Conservation (phyloP, 2,888 invertebrate genomes). For the Tipula unca region DNA sequence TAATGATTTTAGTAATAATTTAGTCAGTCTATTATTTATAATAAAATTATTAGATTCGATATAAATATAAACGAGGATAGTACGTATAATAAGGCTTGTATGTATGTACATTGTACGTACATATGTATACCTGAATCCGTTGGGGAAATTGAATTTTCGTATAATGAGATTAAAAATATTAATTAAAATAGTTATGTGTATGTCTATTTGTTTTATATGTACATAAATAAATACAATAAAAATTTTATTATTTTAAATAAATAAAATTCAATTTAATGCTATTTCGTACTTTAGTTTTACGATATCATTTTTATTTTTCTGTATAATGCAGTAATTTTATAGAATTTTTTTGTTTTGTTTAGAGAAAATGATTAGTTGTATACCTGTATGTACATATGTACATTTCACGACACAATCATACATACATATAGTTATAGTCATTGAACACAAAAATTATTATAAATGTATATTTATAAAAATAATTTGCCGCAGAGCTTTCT, state of each 20-base stretch:
- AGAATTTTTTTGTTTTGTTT: neutral
- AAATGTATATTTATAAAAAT: too few relatives aligned
- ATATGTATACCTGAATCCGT: neutral
- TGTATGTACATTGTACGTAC: neutral
- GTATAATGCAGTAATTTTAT: neutral
- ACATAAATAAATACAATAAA: neutral
- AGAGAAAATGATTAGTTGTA: neutral
- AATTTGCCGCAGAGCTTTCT: neutral
- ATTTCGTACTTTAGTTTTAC: neutral
- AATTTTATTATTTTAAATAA: neutral
- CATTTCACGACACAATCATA: neutral
- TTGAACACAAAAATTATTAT: too few relatives aligned
- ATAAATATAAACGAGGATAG: too few relatives aligned
- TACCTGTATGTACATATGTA: neutral
- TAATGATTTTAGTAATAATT: neutral
- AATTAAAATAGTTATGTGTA: neutral
- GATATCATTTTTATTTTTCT: neutral
- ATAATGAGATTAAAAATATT: neutral
- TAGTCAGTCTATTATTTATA: neutral
- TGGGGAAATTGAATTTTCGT: neutral
- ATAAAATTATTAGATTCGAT: neutral
- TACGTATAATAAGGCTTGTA: neutral
- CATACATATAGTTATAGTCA: neutral
- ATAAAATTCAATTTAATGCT: constrained; percentile 8
- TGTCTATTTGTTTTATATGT: neutral